phyloP scores from a whole-genome alignment of 2,113 vertebrate genomes.

The Poeciliopsis occidentalis region DNA sequence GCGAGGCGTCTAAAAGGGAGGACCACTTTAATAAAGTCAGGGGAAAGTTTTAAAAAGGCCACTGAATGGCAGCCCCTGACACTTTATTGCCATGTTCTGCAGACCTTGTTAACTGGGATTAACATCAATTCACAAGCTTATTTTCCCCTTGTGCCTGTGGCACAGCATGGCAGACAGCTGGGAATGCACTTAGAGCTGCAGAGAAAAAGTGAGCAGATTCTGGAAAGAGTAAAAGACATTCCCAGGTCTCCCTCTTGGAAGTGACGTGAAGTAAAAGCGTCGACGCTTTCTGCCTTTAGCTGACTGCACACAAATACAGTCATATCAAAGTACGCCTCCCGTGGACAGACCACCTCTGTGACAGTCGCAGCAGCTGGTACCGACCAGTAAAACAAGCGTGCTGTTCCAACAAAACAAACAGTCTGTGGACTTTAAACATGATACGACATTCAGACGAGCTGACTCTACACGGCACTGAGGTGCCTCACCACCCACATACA shows the following conservation, averaged over 20 bases:
- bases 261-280: constrained; percentile 30
- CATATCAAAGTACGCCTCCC: constrained; percentile 48
- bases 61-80: constrained; percentile 16
- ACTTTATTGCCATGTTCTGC: constrained; percentile 32
- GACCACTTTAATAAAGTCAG: constrained; percentile 53
- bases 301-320: constrained; percentile 8
- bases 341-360: constrained; percentile 65
- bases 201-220: neutral
- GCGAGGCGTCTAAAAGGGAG: constrained; percentile 55
- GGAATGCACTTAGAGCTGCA: constrained; percentile 31
- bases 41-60: constrained; percentile 38
- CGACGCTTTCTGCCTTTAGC: constrained; percentile 19
- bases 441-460: neutral
- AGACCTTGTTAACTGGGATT: constrained; percentile 58
- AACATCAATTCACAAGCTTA: constrained; percentile 48
- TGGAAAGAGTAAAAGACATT: neutral
- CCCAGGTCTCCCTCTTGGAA: neutral
- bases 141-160: constrained; percentile 14
- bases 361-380: constrained; percentile 59
- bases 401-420: constrained; percentile 39
- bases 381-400: constrained; percentile 29
- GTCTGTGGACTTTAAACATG: constrained; percentile 31
- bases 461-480: neutral
- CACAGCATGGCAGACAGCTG: constrained; percentile 31
- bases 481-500: constrained; percentile 2